Percentiles rank a stretch among this genome's conserved stretches.
These are phyloP conservation scores for Drosophila prosaltans DNA, from an alignment of 1,140 invertebrate species.

Conservation along the genomic window DNA sequence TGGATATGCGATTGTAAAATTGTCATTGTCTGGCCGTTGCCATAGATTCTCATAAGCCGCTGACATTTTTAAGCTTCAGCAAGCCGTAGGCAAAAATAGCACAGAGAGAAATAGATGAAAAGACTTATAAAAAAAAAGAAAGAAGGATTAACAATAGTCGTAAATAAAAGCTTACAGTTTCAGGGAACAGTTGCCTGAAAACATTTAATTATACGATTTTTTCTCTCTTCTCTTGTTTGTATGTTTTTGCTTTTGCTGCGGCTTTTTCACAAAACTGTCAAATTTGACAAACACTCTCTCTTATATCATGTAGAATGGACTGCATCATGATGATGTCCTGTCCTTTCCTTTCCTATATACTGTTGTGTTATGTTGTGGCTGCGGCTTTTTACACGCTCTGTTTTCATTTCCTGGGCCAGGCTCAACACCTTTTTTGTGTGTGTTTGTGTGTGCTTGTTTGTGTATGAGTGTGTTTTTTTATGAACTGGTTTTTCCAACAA, in stretches of 20 bases:
- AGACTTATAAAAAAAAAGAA: background rate
- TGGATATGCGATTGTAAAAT: constrained; percentile 34
- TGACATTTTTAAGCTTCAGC: constrained; percentile 7
- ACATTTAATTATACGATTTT: constrained; percentile 15
- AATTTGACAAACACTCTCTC: constrained; percentile 48
- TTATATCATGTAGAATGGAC: constrained; percentile 28
- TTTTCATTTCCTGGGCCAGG: constrained; percentile 26
- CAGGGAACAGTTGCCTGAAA: constrained; percentile 33
- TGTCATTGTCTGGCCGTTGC: constrained; percentile 7
- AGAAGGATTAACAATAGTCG: constrained; percentile 11
- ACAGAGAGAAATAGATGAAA: background rate
- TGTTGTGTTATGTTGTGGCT: constrained; percentile 11
- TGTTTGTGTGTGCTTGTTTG: background rate
- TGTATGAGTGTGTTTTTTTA: background rate
- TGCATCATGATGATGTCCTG: constrained; percentile 33
- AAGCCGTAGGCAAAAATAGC: background rate
- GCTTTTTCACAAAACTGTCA: constrained; percentile 44
- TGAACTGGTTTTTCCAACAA: constrained; percentile 26
- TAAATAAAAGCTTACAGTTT: constrained; percentile 45
- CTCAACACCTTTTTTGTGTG: constrained; percentile 31
- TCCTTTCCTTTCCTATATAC: constrained; percentile 1
- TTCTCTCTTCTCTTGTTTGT: background rate
- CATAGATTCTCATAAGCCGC: constrained; percentile 27
- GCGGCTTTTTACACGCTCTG: constrained; percentile 15
- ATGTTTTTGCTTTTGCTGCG: constrained; percentile 14